Conservation (phyloP, 2,113 vertebrate species). For the Tauraco erythrolophus region DNA sequence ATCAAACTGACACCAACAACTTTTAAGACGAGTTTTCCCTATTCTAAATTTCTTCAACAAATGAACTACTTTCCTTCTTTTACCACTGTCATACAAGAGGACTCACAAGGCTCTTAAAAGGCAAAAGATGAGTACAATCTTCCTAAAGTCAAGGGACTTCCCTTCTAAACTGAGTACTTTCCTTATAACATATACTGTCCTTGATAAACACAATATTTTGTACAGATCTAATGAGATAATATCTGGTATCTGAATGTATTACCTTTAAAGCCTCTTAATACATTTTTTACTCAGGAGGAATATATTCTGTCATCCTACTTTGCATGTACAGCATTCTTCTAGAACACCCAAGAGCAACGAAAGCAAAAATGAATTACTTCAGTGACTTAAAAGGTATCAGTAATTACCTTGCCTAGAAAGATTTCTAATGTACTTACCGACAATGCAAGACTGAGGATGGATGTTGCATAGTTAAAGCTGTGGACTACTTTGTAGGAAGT, state of each 20-base stretch:
- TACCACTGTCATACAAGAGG: background rate
- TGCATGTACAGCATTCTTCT: background rate
- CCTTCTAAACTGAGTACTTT: background rate
- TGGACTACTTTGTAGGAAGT: conserved; percentile 94
- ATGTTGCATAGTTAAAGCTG: conserved; percentile 91
- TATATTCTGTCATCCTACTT: background rate
- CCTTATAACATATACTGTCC: background rate
- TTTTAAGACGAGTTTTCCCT: background rate
- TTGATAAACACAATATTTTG: background rate
- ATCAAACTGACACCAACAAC: background rate
- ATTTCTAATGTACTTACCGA: conserved; percentile 82
- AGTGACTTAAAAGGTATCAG: background rate
- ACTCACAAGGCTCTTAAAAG: background rate
- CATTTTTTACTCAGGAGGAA: background rate
- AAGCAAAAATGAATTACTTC: background rate
- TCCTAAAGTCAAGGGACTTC: background rate
- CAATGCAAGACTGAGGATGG: conserved; percentile 92
- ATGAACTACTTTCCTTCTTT: background rate
- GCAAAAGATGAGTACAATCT: background rate
- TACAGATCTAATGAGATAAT: background rate
- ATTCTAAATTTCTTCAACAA: background rate
- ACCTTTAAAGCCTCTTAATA: background rate
- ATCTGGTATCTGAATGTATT: background rate
- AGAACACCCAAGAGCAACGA: background rate
- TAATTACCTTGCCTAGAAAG: background rate